Evolutionary conservation across 2,113 vertebrate species (phyloP).

Genomic region (Pterocles orientalis): DNA sequence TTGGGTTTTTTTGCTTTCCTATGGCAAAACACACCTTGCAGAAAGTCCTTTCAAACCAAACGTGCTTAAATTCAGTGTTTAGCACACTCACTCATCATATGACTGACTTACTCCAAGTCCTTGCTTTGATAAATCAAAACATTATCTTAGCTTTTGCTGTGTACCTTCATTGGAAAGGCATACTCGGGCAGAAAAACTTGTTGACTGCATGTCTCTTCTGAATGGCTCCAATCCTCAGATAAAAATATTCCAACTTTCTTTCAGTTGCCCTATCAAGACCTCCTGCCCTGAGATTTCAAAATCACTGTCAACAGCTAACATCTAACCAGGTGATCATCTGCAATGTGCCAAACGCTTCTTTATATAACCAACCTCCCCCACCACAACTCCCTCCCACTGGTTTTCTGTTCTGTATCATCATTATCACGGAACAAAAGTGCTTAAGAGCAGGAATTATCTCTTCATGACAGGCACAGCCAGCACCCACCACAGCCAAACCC

Average conservation of each 20-base stretch:
- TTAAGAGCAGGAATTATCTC: not conserved
- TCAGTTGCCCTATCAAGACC: not conserved
- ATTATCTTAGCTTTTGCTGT: not conserved
- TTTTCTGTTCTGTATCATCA: not conserved
- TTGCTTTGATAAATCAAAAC: not conserved
- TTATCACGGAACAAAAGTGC: not conserved
- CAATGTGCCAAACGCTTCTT: not conserved
- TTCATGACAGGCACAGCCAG: not conserved
- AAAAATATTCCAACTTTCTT: not conserved
- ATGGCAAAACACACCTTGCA: not conserved
- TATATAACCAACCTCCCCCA: not conserved
- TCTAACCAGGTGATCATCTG: not conserved
- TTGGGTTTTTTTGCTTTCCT: not conserved
- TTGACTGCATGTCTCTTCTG: not conserved
- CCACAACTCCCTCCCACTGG: not conserved
- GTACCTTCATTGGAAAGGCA: not conserved
- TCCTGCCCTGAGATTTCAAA: not conserved
- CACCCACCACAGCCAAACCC: not conserved
- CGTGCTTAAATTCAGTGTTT: not conserved
- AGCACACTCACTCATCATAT: not conserved
- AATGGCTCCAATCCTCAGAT: not conserved
- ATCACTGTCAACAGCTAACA: not conserved
- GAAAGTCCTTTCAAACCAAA: not conserved
- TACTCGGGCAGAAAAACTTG: not conserved
- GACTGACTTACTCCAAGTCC: not conserved